Evolutionary conservation across 2,888 invertebrate species (phyloP).

Genomic region (Muschampia plurimacula): DNA sequence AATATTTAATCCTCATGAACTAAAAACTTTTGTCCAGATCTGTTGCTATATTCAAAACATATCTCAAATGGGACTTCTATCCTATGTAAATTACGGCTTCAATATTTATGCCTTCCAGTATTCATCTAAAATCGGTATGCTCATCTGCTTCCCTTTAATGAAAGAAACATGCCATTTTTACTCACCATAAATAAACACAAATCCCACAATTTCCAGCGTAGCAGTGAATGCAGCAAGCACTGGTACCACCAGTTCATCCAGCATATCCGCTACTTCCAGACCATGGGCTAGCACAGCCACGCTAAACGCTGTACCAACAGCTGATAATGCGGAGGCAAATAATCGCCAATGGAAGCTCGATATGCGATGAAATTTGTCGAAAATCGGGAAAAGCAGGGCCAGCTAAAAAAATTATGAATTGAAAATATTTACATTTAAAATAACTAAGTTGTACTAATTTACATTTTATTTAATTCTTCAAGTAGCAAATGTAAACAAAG

Average conservation of each 20-base stretch:
- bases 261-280: conserved; percentile 61
- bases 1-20: no score
- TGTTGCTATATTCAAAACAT: no score
- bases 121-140: no score
- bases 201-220: conserved; percentile 72
- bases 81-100: no score
- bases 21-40: no score
- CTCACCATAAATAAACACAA: conserved; percentile 79
- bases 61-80: no score
- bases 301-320: conserved; percentile 72
- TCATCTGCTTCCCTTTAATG: no score
- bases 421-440: no score
- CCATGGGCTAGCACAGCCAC: conserved; percentile 71
- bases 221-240: conserved; percentile 69
- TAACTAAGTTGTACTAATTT: no score
- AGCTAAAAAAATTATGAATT: conserved; percentile 60
- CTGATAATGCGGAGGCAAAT: conserved; percentile 71
- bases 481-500: no score
- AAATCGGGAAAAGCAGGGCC: conserved; percentile 73
- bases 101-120: no score
- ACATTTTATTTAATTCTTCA: no score
- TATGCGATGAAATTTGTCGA: conserved; percentile 72
- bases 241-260: conserved; percentile 74
- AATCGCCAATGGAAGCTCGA: conserved; percentile 76
- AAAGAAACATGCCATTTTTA: background rate